phyloP scores from a whole-genome alignment of 2,888 invertebrate genomes.

The Dendrolimus pini region DNA sequence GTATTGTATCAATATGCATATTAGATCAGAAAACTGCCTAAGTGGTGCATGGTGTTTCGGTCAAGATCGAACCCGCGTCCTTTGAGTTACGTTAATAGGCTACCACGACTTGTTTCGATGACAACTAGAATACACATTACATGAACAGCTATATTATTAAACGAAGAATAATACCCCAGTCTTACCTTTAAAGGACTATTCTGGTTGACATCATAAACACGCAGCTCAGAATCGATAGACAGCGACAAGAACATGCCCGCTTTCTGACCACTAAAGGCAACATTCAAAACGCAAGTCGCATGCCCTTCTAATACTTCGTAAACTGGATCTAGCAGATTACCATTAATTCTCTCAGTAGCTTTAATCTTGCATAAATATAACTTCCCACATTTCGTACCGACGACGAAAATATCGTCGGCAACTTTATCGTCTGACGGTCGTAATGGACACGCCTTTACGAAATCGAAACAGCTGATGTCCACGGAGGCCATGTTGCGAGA shows the following conservation, averaged over 20 bases:
- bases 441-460: conserved; percentile 41
- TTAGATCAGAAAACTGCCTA: no score
- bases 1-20: no score
- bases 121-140: no score
- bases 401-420: conserved; percentile 48
- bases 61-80: no score
- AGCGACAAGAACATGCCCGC: conserved; percentile 49
- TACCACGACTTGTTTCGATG: no score
- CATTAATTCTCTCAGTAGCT: conserved; percentile 17
- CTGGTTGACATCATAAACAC: conserved; percentile 50
- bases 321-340: conserved; percentile 42
- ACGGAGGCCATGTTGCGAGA: conserved; percentile 32
- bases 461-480: conserved; percentile 58
- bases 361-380: conserved; percentile 45
- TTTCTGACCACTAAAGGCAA: conserved; percentile 45
- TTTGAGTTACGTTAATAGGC: no score
- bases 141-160: no score
- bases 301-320: conserved; percentile 42
- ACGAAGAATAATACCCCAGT: not conserved
- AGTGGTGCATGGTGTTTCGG: no score
- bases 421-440: conserved; percentile 39
- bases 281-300: conserved; percentile 41
- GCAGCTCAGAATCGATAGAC: conserved; percentile 54
- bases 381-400: conserved; percentile 44
- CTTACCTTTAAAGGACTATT: conserved; percentile 47